Evolutionary conservation across 2,888 invertebrate species (phyloP).

Genomic region (Drosophila phalerata): DNA sequence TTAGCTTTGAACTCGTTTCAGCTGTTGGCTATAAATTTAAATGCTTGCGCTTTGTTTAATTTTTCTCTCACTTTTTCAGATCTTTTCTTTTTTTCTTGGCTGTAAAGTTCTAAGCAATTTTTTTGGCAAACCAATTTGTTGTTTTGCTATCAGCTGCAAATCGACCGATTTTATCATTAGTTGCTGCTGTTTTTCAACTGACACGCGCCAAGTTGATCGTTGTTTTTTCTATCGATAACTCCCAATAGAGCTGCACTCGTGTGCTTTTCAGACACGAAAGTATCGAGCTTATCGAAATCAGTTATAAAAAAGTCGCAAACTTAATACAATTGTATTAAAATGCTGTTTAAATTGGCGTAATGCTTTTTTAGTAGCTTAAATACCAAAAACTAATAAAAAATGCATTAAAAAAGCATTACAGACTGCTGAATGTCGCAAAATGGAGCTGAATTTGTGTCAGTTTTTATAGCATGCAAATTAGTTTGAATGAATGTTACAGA

Average conservation of each 20-base stretch:
- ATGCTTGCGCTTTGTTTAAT: constrained; percentile 20
- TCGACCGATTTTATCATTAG: constrained; percentile 36
- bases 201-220: constrained; percentile 47
- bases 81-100: constrained; percentile 37
- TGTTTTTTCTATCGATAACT: constrained; percentile 3
- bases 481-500: constrained; percentile 26
- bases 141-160: constrained; percentile 52
- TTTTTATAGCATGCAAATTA: constrained; percentile 33
- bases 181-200: constrained; percentile 32
- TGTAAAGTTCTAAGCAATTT: constrained; percentile 71
- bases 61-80: not conserved
- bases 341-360: constrained; percentile 8
- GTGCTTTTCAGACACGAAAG: constrained; percentile 5
- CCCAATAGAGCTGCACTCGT: constrained; percentile 19
- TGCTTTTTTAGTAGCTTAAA: constrained; percentile 3
- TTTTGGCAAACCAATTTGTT: constrained; percentile 57
- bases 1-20: constrained; percentile 56
- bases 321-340: constrained; percentile 3
- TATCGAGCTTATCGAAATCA: not conserved
- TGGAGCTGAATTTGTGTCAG: constrained; percentile 9
- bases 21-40: constrained; percentile 57
- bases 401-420: constrained; percentile 34
- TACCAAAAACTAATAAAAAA: constrained; percentile 29
- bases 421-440: constrained; percentile 18
- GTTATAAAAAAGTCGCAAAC: constrained; percentile 4